Percentiles rank a stretch among this genome's conserved stretches.
Conservation (phyloP, 2,888 invertebrate species). For the Dexiosoma caninum region DNA sequence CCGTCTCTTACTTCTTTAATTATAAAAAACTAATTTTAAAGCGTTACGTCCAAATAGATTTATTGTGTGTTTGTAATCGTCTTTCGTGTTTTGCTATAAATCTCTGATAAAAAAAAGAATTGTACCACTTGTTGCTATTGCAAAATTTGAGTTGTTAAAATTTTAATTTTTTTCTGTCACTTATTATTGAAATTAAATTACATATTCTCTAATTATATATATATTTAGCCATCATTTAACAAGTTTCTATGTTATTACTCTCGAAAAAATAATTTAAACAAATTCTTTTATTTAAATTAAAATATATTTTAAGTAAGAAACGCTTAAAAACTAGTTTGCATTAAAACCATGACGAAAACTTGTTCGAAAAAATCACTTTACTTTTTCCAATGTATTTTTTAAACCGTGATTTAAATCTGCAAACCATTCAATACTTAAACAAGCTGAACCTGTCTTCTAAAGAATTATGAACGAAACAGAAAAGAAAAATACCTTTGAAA, state of each 20-base stretch:
- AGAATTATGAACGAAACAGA: slow-evolving; percentile 27
- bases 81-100: not conserved
- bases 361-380: not conserved
- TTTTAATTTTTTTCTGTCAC: slow-evolving; percentile 11
- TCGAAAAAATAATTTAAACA: not conserved
- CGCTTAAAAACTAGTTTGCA: slow-evolving; percentile 19
- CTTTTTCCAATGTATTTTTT: slow-evolving; percentile 27
- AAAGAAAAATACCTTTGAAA: not conserved
- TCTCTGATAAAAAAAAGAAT: not conserved
- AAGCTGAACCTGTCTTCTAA: slow-evolving; percentile 57
- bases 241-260: not conserved
- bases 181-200: slow-evolving; percentile 19
- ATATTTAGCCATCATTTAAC: slow-evolving; percentile 48
- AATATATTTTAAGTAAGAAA: not conserved
- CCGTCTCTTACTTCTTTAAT: too few species aligned
- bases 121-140: not conserved
- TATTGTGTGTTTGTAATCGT: not conserved
- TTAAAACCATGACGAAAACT: slow-evolving; percentile 12
- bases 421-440: slow-evolving; percentile 35
- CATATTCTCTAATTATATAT: slow-evolving; percentile 47
- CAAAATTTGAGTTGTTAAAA: slow-evolving; percentile 24
- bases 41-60: too few species aligned
- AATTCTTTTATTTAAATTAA: slow-evolving; percentile 28
- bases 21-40: too few species aligned
- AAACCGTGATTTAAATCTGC: slow-evolving; percentile 50